Percentiles rank a stretch among this genome's conserved stretches.
phyloP scores from a whole-genome alignment of 53 echinoderm and acorn worm species.

The Patiria pectinifera region DNA sequence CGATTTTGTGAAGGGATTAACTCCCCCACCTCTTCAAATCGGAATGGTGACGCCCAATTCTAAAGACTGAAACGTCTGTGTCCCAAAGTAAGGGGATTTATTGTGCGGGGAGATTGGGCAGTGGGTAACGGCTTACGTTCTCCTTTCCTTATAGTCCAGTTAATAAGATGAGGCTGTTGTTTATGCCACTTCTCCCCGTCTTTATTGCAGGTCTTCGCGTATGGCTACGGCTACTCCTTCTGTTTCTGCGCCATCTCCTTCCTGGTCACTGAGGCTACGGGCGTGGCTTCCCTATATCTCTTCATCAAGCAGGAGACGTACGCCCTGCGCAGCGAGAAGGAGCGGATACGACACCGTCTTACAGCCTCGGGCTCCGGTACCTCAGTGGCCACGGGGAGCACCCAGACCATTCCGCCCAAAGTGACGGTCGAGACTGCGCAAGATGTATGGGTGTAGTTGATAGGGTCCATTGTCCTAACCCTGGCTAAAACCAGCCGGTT shows the following conservation, averaged over 20 bases:
- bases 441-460: neutral
- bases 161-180: too few species aligned
- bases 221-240: slow-evolving; percentile 80
- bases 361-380: slow-evolving; percentile 44
- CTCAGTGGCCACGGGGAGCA: slow-evolving; percentile 47
- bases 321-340: slow-evolving; percentile 84
- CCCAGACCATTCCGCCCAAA: slow-evolving; percentile 47
- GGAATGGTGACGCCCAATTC: too few species aligned
- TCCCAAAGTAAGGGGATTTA: too few species aligned
- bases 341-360: slow-evolving; percentile 81
- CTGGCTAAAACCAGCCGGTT: too few species aligned
- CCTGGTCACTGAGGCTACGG: slow-evolving; percentile 79
- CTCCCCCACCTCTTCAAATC: too few species aligned
- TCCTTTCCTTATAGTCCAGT: too few species aligned
- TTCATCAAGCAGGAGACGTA: slow-evolving; percentile 88
- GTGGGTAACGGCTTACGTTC: too few species aligned
- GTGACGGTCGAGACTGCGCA: neutral
- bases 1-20: too few species aligned
- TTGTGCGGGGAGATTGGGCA: too few species aligned
- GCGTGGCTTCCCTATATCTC: slow-evolving; percentile 82
- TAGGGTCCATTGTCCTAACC: too few species aligned
- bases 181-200: neutral
- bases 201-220: slow-evolving; percentile 39
- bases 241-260: slow-evolving; percentile 82
- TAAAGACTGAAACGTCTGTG: too few species aligned